Evolutionary conservation across 1,140 invertebrate genomes (phyloP), one percentile per base, ranked within the genome.

Genomic region (Hirudo medicinalis): DNA sequence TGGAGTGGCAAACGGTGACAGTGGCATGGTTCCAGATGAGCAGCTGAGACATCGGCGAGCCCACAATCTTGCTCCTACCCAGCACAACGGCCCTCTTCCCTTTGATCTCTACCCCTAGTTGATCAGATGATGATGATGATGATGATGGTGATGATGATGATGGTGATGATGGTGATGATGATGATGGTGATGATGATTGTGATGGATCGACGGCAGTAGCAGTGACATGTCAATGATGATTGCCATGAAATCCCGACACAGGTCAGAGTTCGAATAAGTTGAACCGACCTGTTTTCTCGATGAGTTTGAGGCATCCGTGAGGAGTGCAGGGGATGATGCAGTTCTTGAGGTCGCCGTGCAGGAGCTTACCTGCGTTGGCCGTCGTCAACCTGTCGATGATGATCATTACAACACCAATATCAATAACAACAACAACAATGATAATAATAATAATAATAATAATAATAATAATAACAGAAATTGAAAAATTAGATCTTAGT

Each of bases 1-100:
- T 91, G 0, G 94, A 97, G 83, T 99, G 96, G 77, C 95, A 98
- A 49, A 96, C 87, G 13, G 93, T 97, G 0, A 98, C 94, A 3
- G 94, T 98, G 0, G 94, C 94, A 84, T 99, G 85, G 72, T 94
- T 87, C 94, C 94, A 99, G 81, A 95, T 92, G 11, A 99, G 85
- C 17, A 99, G 83, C 83, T 97, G 92, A 0, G 93, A 87, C 70
- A 91, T 89, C 0, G 96, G 96, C 0, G 92, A 92, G 29, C 96
- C 96, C 8, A 99, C 94, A 78, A 99, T 98, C 84, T 97, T 95
- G 81, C 94, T 97, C 74, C 95, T 85, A 15, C 96, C 96, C 55
- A 99, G 80, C 15, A 99, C 94, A 20, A 99, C 94, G 17, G 93
- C 94, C 69, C 86, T 85, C 53, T 90, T 89, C 9, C 95, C 95